Evolutionary conservation across 2,888 invertebrate species (phyloP).

Genomic region (Brachylomia viminalis): DNA sequence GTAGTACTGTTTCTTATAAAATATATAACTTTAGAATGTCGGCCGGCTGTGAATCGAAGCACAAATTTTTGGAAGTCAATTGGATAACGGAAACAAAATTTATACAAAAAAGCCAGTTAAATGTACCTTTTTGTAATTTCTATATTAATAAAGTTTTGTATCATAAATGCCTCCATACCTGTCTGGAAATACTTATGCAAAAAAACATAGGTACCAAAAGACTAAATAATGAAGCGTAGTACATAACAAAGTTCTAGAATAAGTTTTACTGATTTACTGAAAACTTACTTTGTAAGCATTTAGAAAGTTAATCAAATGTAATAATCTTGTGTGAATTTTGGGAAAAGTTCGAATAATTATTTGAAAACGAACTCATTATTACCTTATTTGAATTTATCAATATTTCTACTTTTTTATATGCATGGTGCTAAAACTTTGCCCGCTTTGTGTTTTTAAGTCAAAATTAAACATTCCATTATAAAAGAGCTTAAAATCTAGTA

Average conservation of each 20-base stretch:
- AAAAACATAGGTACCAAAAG: neutral
- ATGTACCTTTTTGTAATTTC: slow-evolving; percentile 18
- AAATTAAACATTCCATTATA: slow-evolving; percentile 81
- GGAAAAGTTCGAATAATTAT: slow-evolving; percentile 15
- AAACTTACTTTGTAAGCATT: neutral
- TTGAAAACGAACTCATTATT: neutral
- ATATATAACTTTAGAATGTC: slow-evolving; percentile 53
- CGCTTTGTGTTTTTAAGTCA: slow-evolving; percentile 48
- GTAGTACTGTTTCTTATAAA: slow-evolving; percentile 28
- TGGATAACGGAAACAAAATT: slow-evolving; percentile 28
- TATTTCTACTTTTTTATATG: slow-evolving; percentile 20
- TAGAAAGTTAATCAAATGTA: neutral
- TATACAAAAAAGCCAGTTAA: slow-evolving; percentile 18
- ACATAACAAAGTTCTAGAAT: slow-evolving; percentile 7
- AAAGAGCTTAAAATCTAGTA: slow-evolving; percentile 84
- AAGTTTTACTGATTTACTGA: slow-evolving; percentile 1
- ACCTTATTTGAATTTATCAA: neutral
- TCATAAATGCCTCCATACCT: neutral
- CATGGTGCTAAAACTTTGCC: slow-evolving; percentile 56
- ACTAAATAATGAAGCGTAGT: slow-evolving; percentile 10
- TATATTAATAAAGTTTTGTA: neutral
- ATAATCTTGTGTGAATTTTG: slow-evolving; percentile 4
- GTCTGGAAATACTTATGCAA: neutral
- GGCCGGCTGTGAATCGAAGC: slow-evolving; percentile 75
- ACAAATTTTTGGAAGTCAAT: slow-evolving; percentile 66